Evolutionary conservation across 2,113 vertebrate species (phyloP), one percentile per base, ranked within the genome.

Genomic region (Tenebrosternarchus preto): DNA sequence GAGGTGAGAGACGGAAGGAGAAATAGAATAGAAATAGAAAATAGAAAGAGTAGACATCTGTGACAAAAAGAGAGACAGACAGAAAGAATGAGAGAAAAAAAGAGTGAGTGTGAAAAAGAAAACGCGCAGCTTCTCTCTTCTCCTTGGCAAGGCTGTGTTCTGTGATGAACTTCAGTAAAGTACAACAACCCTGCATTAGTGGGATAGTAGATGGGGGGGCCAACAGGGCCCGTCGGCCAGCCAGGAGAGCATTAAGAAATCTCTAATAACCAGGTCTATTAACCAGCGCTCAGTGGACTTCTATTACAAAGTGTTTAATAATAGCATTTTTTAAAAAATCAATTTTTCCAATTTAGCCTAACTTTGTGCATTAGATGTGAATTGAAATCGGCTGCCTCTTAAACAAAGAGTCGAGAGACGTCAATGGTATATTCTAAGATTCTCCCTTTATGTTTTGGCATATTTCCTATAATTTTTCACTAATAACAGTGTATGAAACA

Each of bases 161-260:
- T 24, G 8, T 79, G 27, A 73, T 66, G 25, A 72, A 53, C 77
- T 46, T 63, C 68, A 24, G 43, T 16, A 72, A 11, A 15, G 33
- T 3, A 16, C 24, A n/a, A n/a, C 11, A 56, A n/a, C 4, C 11
- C 15, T n/a, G 8, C 2, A 53, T 50, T 22, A 31, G 27, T 9
- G 25, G 29, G 29, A 31, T 29, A 6, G 61, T 19, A 17, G 31
- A 19, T 64, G 25, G 25, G 25, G 1, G 11, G 11, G 24, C 6
- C 5, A 15, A 27, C 27, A 15, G 59, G 59, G 59, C 59, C 59
- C 11, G 6, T 24, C 9, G 7, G 22, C 9, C 12, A 29, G 24
- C 24, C 9, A 15, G 24, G 24, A 61, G 57, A n/a, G 8, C 24
- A 60, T 60, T 61, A 61, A 15, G 59, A 16, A 27, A 12, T 25